Conservation (phyloP, 1,140 invertebrate genomes). For the Yoshiicerus persimilis region DNA sequence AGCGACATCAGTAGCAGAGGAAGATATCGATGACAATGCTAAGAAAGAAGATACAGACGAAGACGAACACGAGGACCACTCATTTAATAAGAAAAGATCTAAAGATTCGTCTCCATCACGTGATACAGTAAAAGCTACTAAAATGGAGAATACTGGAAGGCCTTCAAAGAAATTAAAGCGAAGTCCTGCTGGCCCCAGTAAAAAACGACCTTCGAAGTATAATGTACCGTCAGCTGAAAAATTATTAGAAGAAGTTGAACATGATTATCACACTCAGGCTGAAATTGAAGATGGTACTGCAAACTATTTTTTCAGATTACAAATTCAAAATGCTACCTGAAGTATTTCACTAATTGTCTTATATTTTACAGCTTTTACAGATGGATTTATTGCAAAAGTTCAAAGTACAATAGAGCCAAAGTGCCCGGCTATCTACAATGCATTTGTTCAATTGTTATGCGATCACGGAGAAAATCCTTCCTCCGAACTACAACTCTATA, state of each 20-base stretch:
- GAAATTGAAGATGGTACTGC: constrained; percentile 23
- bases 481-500: neutral
- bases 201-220: constrained; percentile 33
- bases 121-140: neutral
- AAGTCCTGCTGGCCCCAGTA: neutral
- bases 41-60: constrained; percentile 1
- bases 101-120: neutral
- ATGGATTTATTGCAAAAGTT: constrained; percentile 30
- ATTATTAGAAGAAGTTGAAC: constrained; percentile 31
- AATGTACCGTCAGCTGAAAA: constrained; percentile 36
- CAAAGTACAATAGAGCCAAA: constrained; percentile 18
- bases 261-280: neutral
- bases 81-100: neutral
- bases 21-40: neutral
- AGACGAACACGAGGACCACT: neutral
- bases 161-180: constrained; percentile 15
- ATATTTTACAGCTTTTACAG: constrained; percentile 32
- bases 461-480: constrained; percentile 32
- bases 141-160: neutral
- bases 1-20: neutral
- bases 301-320: neutral
- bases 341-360: neutral
- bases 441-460: constrained; percentile 35
- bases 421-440: constrained; percentile 15
- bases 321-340: neutral